Base-by-base conservation (phyloP, 2,797 vertebrate genomes). In the Pteronotus mesoamericanus region DNA sequence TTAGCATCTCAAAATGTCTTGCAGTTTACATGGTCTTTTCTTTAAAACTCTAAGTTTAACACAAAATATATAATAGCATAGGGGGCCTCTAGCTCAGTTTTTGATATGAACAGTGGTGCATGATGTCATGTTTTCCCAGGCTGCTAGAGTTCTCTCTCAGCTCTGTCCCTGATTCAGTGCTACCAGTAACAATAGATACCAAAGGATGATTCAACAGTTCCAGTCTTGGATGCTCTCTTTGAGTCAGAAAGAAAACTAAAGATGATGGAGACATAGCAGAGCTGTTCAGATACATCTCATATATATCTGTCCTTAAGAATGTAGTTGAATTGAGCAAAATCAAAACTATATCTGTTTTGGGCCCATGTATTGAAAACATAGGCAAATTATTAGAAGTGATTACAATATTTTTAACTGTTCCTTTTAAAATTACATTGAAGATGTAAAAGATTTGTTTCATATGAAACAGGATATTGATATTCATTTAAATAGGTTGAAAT, bases 291-390 rank as follows among this genome's bases (percentile, higher is more conserved):
- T 74, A 64, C 19, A 42, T 48, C 53, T 82, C 19, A 32, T 46
- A 34, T 5, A 42, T 74, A 88, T 53, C 29, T 91, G 21, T 86
- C 61, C 32, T 79, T 42, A 85, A 69, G 51, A 89, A 91, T 61
- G 32, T 64, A n/a, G 51, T 29, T 94, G 64, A 90, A 64, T n/a
- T 95, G 69, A 87, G 24, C 10, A 90, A 85, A 97, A 88, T 85
- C 21, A 75, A 90, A 94, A 64, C 26, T 69, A 0, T 71, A 19
- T 93, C 46, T 57, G 26, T 92, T 64, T 9, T 89, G 57, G 61
- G 86, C 2, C 18, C 37, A 64, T 77, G 19, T 46, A 5, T 24
- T 79, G 14, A 61, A 92, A 96, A 48, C 18, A 89, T 66, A 77
- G 37, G 16, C 7, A 46, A 53, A 87, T 55, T 72, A 68, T 51